Base-by-base conservation (phyloP, 2,888 invertebrate species). In the Achlya flavicornis region DNA sequence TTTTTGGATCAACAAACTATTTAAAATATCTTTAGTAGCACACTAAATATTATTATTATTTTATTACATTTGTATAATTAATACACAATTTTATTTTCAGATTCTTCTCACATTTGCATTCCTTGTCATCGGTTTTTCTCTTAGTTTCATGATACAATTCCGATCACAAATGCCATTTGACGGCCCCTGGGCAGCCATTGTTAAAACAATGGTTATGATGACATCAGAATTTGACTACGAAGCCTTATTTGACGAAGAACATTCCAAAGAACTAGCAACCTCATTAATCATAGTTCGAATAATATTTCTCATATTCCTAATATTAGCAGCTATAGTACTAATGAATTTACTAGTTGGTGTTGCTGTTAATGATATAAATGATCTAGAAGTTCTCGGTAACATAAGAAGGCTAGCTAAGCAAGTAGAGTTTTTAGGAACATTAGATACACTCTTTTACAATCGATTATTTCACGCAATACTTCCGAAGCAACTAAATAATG, bases 151-250 rank as follows among this genome's bases (percentile, higher is more conserved):
- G 89, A 90, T 95, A 16, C 91, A 94, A 67, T 95, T 94, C 73
- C 87, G 86, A 16, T 87, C 90, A 0, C 76, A 87, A 63, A 74
- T 85, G 12, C 92, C 94, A 0, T 95, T 95, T 70, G 87, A 89
- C 33, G 88, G 86, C 16, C 93, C 94, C 0, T 91, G 91, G 86
- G 85, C 91, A 1, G 89, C 94, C 0, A 75, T 95, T 4, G 87
- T 94, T 6, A 94, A 94, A 73, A 94, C 94, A 0, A 81, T 95
- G 63, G 94, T 94, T 12, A 95, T 95, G 95, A 94, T 94, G 94
- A 94, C 94, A 4, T 93, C 94, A 57, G 95, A 95, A 69, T 94
- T 94, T 62, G 94, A 95, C 67, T 95, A 95, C 71, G 85, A 79
- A 33, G 84, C 87, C 16, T 78, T 94, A 48, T 92, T 94, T 64